These are phyloP conservation scores for Pristis pectinata DNA, from an alignment of 2,797 vertebrate genomes.

Conservation along the genomic window DNA sequence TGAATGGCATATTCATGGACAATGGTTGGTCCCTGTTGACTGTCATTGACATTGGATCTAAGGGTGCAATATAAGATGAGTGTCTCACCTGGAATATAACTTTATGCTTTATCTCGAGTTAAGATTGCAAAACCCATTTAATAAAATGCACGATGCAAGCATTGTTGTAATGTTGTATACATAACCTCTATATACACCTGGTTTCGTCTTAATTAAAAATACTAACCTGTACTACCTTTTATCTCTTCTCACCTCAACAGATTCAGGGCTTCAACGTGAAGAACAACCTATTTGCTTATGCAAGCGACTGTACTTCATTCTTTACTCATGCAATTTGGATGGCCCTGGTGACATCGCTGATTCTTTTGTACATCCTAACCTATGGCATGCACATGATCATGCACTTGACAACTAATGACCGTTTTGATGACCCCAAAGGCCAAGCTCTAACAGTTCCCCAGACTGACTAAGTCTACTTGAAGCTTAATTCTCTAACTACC, in stretches of 20 bases:
- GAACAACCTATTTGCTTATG: slow-evolving; percentile 48
- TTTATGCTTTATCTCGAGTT: background rate
- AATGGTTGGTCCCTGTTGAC: background rate
- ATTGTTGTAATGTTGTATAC: background rate
- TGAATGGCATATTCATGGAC: background rate
- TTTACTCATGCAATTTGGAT: slow-evolving; percentile 53
- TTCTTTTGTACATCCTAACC: slow-evolving; percentile 50
- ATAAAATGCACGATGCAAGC: too few species aligned
- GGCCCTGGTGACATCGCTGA: slow-evolving; percentile 49
- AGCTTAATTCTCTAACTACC: background rate
- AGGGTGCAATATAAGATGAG: background rate
- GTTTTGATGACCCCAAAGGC: slow-evolving; percentile 51
- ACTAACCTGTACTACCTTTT: background rate
- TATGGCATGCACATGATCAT: slow-evolving; percentile 52
- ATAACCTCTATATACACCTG: background rate
- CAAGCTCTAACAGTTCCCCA: slow-evolving; percentile 48
- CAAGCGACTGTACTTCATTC: slow-evolving; percentile 52
- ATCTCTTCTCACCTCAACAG: slow-evolving; percentile 45
- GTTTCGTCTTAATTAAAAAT: background rate
- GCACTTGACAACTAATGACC: slow-evolving; percentile 51
- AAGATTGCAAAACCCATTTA: background rate
- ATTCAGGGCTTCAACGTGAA: slow-evolving; percentile 54
- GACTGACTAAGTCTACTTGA: slow-evolving; percentile 47
- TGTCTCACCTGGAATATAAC: background rate
- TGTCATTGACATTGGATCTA: background rate